Evolutionary conservation across 1,140 invertebrate genomes (phyloP).

Genomic region (Aphaenogaster rudis): DNA sequence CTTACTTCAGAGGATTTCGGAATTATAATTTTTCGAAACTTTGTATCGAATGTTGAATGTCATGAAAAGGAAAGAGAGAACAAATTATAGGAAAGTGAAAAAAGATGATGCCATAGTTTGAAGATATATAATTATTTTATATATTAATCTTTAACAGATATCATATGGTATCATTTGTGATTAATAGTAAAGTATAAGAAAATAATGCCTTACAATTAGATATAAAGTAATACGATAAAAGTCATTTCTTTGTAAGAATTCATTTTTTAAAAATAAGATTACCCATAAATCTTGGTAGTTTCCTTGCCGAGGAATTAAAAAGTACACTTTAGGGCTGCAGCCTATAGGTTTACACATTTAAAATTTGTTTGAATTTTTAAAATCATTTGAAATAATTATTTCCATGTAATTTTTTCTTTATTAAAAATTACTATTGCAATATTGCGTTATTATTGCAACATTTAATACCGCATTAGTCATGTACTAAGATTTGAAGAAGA

Average conservation of each 20-base stretch:
- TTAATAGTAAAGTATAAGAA: background rate
- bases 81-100: background rate
- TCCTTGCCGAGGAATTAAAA: background rate
- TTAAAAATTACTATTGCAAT: background rate
- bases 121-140: background rate
- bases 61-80: background rate
- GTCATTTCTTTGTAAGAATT: background rate
- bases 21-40: background rate
- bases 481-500: background rate
- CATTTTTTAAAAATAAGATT: background rate
- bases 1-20: background rate
- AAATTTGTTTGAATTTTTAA: background rate
- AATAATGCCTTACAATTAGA: background rate
- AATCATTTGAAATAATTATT: background rate
- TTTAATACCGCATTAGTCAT: background rate
- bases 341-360: background rate
- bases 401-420: background rate
- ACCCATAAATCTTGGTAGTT: background rate
- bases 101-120: background rate
- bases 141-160: background rate
- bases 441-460: background rate
- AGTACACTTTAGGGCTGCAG: no score
- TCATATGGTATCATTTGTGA: background rate
- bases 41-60: background rate
- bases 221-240: background rate